Conservation (phyloP, 1,140 invertebrate genomes). For the Cephus cinctus region DNA sequence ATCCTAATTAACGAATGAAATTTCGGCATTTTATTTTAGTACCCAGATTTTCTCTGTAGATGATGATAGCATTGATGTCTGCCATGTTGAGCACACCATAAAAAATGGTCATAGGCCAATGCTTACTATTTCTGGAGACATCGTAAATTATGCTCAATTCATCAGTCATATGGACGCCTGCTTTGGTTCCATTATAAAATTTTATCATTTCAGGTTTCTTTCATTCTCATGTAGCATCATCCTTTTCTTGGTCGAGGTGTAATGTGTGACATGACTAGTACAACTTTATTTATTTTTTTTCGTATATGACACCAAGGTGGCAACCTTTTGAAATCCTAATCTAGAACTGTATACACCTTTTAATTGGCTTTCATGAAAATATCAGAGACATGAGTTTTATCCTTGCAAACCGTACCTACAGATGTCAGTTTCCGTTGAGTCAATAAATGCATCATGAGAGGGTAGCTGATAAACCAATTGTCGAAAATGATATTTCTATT, state of each 20-base stretch:
- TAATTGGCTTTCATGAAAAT: constrained; percentile 31
- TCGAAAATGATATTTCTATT: constrained; percentile 45
- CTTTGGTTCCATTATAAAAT: constrained; percentile 39
- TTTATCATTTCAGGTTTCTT: constrained; percentile 34
- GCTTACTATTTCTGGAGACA: constrained; percentile 28
- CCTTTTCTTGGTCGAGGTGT: constrained; percentile 35
- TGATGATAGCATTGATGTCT: constrained; percentile 26
- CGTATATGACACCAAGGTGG: constrained; percentile 38
- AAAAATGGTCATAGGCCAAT: constrained; percentile 39
- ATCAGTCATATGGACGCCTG: constrained; percentile 38
- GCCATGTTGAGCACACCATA: constrained; percentile 33
- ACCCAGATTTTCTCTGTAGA: constrained; percentile 19
- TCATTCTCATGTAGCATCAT: constrained; percentile 18
- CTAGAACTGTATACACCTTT: constrained; percentile 11
- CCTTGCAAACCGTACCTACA: constrained; percentile 43
- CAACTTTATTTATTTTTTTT: constrained; percentile 37
- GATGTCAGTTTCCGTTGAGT: constrained; percentile 36
- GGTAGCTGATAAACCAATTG: constrained; percentile 43
- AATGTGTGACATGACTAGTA: constrained; percentile 38
- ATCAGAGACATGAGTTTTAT: constrained; percentile 43
- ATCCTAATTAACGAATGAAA: neutral
- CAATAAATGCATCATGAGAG: constrained; percentile 34
- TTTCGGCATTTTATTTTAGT: neutral
- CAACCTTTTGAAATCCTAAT: constrained; percentile 34
- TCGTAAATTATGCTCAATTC: constrained; percentile 31